Base-by-base conservation (phyloP, 2,113 vertebrate genomes). In the Dipodomys stephensi region DNA sequence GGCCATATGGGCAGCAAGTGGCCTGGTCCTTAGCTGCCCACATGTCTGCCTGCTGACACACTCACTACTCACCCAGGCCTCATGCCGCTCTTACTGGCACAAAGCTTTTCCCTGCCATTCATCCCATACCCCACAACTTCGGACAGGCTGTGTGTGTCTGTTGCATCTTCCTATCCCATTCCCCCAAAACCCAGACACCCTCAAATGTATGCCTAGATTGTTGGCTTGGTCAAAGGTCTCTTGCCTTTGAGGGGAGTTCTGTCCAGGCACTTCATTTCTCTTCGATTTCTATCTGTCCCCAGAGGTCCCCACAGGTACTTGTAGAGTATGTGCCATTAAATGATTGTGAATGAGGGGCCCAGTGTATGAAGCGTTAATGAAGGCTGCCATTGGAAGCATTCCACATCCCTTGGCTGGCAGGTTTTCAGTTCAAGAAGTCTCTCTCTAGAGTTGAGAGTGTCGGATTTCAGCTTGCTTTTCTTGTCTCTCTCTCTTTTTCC, bases 301-400 rank as follows among this genome's bases (percentile, higher is more conserved):
- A 77, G 91, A 83, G 88, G 91, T 83, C 94, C 93, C 92, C 79
- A 32, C 76, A 96, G 94, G 90, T 81, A 25, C 96, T 90, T 97
- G 97, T 91, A 95, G 96, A 94, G 91, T 95, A 97, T 97, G 97
- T 98, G 97, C 98, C n/a, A 0, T 0, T 97, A 97, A 98, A 97
- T 44, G 96, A 96, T 96, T 98, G 97, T 98, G 98, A 98, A 98
- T 98, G 97, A 98, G 96, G 19, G 46, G 94, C 88, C 39, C 80
- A 97, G 97, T 94, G 94, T 96, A 94, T 94, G 97, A 96, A 97
- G 97, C 96, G 69, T 97, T 97, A 98, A 97, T 98, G 97, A 97
- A 97, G 97, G 97, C 97, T 95, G 96, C 64, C 23, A 57, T 96
- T 97, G 98, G 97, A 98, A 97, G 97, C 97, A 92, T 96, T 97